Evolutionary conservation across 2,797 vertebrate genomes (phyloP).

Genomic region (Platalea minor): DNA sequence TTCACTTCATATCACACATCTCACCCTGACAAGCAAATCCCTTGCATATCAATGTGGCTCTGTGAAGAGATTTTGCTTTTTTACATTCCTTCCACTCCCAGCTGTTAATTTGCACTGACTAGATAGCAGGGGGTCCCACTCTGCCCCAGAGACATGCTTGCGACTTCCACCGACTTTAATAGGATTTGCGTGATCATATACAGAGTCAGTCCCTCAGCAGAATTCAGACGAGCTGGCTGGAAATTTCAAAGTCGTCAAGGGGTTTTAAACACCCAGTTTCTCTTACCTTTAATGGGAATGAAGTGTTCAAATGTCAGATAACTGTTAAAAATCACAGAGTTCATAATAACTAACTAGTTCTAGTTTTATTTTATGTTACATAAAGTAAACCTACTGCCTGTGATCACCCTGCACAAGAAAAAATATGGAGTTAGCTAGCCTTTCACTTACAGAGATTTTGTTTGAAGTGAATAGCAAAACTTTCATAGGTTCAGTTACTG

Average conservation of each 20-base stretch:
- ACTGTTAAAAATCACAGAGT: not conserved
- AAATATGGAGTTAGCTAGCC: not conserved
- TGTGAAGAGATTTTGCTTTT: slow-evolving; percentile 61
- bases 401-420: not conserved
- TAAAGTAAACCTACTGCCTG: not conserved
- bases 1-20: slow-evolving; percentile 65
- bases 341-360: not conserved
- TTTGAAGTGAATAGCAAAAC: not conserved
- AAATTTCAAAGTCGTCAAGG: slow-evolving; percentile 11
- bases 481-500: not conserved
- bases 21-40: slow-evolving; percentile 58
- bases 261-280: not conserved
- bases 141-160: slow-evolving; percentile 41
- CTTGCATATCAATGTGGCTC: slow-evolving; percentile 60
- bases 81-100: slow-evolving; percentile 62
- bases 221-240: slow-evolving; percentile 1
- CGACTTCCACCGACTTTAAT: slow-evolving; percentile 21
- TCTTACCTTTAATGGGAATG: not conserved
- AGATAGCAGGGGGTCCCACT: slow-evolving; percentile 57
- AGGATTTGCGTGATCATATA: slow-evolving; percentile 7
- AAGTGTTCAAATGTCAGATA: not conserved
- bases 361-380: not conserved
- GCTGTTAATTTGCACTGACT: slow-evolving; percentile 62
- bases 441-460: not conserved
- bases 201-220: not conserved